Evolutionary conservation across 2,797 vertebrate genomes (phyloP), one percentile per base, ranked within the genome.

Genomic region (Choloepus didactylus): DNA sequence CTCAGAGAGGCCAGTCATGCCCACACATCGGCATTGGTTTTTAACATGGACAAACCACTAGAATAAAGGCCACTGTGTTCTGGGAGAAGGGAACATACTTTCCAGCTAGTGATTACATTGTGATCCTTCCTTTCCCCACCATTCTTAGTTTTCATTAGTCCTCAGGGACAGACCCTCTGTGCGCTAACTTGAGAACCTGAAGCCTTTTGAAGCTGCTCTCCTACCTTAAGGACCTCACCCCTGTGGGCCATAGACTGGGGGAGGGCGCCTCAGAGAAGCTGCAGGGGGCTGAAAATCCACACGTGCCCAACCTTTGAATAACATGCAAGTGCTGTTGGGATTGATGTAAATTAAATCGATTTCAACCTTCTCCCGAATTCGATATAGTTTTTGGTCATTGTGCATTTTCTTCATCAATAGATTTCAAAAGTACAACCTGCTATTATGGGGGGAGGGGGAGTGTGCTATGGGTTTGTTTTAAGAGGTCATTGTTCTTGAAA

Each of bases 351-450:
- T 59, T 31, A 59, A 38, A 67, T 82, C 18, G 54, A 56, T 54
- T 82, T 77, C 16, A 10, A 4, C 51, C 31, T 70, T 72, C 16
- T 51, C 60, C n/a, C 72, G 77, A 87, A 87, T 21, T 3, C 87
- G 54, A 19, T 54, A 31, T 15, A 72, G 64, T 25, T 79, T 62
- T 38, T 41, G 38, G 27, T 66, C 35, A 76, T 27, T 38, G 49
- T n/a, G 44, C 10, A 83, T 56, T 83, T 70, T 83, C 69, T 69
- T 64, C 64, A 67, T 31, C 62, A 62, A 56, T 29, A 83, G 62
- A 66, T 77, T 2, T 91, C 70, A 27, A 91, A 95, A 82, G 15
- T 67, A 66, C 35, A 90, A 91, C 5, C 51, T 91, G 29, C 35
- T 87, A 41, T 15, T 18, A 25, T n/a, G 41, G 35, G 23, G 10